Percentiles rank a stretch among this genome's conserved stretches.
phyloP scores from a whole-genome alignment of 1,140 invertebrate species.

The Drosophila trapezifrons region DNA sequence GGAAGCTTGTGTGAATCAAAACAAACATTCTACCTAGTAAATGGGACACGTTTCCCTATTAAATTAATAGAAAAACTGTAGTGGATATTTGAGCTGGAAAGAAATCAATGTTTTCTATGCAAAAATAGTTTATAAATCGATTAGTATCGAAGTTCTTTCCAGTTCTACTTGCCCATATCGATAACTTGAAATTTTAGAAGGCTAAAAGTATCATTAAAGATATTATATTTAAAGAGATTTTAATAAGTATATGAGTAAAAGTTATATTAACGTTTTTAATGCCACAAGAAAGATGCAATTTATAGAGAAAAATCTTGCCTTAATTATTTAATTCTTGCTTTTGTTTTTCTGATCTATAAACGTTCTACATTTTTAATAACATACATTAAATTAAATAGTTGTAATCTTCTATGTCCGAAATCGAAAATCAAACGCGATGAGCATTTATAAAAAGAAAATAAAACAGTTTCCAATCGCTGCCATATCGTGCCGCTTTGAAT shows the following conservation, averaged over 20 bases:
- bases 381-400: background rate
- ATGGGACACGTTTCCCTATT: background rate
- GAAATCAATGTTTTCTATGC: too few relatives aligned
- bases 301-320: too few relatives aligned
- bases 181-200: too few relatives aligned
- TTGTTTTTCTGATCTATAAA: background rate
- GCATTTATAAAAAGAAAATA: background rate
- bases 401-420: background rate
- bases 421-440: background rate
- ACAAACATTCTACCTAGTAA: conserved; percentile 13
- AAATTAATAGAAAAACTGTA: background rate
- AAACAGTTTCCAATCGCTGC: conserved; percentile 6
- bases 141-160: background rate
- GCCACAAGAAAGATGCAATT: background rate
- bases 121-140: background rate
- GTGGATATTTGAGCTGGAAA: background rate
- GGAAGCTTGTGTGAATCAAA: conserved; percentile 27
- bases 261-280: background rate
- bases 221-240: background rate
- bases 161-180: background rate
- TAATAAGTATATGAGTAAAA: background rate
- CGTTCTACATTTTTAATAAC: background rate
- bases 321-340: too few relatives aligned
- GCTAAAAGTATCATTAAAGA: background rate
- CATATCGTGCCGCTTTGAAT: conserved; percentile 32